phyloP scores from a whole-genome alignment of 2,797 vertebrate species.

The Schizothorax lantsangensis region DNA sequence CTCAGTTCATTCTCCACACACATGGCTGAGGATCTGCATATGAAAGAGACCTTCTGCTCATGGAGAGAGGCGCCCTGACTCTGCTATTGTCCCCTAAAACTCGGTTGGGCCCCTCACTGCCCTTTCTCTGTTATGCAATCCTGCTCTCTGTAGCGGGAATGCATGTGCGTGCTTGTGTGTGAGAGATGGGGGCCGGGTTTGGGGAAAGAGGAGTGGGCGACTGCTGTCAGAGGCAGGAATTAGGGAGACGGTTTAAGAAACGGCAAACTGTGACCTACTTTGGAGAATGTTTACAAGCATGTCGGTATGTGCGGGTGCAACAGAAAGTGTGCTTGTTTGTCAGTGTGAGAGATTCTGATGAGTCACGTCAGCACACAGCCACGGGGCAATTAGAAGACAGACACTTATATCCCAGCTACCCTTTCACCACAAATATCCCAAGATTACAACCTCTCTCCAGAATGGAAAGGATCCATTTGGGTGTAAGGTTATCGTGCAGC shows the following conservation, averaged over 20 bases:
- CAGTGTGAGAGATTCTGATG: slow-evolving; percentile 36
- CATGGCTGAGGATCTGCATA: slow-evolving; percentile 72
- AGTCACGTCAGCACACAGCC: slow-evolving; percentile 26
- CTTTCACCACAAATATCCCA: slow-evolving; percentile 24
- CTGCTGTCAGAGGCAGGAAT: slow-evolving; percentile 61
- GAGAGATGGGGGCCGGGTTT: slow-evolving; percentile 21
- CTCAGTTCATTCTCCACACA: slow-evolving; percentile 58
- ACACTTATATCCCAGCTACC: neutral
- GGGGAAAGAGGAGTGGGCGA: slow-evolving; percentile 49
- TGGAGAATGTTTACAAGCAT: slow-evolving; percentile 64
- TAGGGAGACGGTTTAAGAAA: slow-evolving; percentile 63
- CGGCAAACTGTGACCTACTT: slow-evolving; percentile 77
- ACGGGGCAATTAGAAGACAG: slow-evolving; percentile 6
- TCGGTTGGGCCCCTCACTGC: slow-evolving; percentile 58
- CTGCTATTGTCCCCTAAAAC: slow-evolving; percentile 58
- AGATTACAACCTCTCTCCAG: neutral
- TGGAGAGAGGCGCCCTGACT: slow-evolving; percentile 55
- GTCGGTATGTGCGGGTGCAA: neutral
- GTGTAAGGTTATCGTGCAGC: slow-evolving; percentile 2
- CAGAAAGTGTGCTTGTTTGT: slow-evolving; percentile 17
- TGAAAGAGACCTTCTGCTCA: slow-evolving; percentile 74
- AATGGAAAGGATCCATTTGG: slow-evolving; percentile 19
- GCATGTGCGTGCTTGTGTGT: slow-evolving; percentile 35
- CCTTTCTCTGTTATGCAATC: slow-evolving; percentile 67
- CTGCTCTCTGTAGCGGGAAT: slow-evolving; percentile 37